Percentiles rank a stretch among this genome's conserved stretches.
phyloP scores from a whole-genome alignment of 2,113 vertebrate species.

The Phylloscopus whistleri region DNA sequence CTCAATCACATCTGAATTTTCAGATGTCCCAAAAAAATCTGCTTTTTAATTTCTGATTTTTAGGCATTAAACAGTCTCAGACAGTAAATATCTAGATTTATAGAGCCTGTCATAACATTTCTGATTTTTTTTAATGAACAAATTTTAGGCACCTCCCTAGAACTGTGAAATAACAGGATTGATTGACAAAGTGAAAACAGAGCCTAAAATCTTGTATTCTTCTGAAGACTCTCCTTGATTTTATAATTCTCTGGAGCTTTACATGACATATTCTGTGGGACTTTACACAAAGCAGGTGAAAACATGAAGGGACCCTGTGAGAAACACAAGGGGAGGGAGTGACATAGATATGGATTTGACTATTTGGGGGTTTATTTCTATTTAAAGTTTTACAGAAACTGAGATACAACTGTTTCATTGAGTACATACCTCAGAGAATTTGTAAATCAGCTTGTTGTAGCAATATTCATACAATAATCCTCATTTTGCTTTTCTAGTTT shows the following conservation, averaged over 20 bases:
- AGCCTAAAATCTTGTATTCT: background rate
- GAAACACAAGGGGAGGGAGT: background rate
- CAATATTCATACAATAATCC: background rate
- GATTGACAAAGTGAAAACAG: background rate
- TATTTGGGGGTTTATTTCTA: background rate
- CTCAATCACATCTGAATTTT: background rate
- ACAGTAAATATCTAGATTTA: background rate
- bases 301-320: background rate
- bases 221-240: background rate
- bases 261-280: background rate
- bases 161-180: background rate
- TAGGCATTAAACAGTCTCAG: background rate
- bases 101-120: background rate
- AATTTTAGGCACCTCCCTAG: background rate
- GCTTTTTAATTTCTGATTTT: background rate
- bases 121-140: background rate
- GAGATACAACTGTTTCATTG: background rate
- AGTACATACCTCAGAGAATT: background rate
- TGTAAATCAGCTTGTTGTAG: background rate
- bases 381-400: background rate
- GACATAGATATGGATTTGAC: background rate
- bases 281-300: background rate
- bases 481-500: background rate
- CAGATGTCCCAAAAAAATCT: background rate
- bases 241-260: background rate